Conservation (phyloP, 2,888 invertebrate species). For the Agonum fuliginosum region DNA sequence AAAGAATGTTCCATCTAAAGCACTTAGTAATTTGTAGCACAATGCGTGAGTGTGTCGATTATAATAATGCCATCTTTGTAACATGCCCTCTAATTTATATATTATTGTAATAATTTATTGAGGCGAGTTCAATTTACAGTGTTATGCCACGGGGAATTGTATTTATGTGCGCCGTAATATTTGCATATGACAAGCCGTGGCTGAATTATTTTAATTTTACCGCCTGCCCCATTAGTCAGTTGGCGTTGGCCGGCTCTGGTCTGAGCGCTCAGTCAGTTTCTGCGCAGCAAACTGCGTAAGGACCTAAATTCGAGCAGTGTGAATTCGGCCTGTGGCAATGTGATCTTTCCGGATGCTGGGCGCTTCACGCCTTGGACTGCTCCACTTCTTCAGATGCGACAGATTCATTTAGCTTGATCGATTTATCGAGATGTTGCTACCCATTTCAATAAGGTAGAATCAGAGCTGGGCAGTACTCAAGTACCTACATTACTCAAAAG, state of each 20-base stretch:
- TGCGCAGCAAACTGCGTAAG: not conserved
- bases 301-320: not conserved
- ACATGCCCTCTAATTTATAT: slow-evolving; percentile 24
- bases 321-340: not conserved
- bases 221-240: slow-evolving; percentile 38
- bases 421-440: no score
- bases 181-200: slow-evolving; percentile 50
- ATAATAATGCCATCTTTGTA: slow-evolving; percentile 28
- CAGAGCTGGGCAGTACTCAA: no score
- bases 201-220: slow-evolving; percentile 53
- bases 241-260: not conserved
- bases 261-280: not conserved
- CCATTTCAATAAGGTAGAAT: no score
- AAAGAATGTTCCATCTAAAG: not conserved
- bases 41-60: not conserved
- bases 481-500: no score
- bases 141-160: slow-evolving; percentile 35
- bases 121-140: slow-evolving; percentile 32
- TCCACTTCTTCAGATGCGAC: not conserved
- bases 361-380: not conserved
- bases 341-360: not conserved
- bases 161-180: slow-evolving; percentile 48
- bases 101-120: slow-evolving; percentile 50
- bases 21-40: not conserved
- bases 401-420: not conserved